Conservation (phyloP, 2,888 invertebrate species). For the Ornithoptera alexandrae region DNA sequence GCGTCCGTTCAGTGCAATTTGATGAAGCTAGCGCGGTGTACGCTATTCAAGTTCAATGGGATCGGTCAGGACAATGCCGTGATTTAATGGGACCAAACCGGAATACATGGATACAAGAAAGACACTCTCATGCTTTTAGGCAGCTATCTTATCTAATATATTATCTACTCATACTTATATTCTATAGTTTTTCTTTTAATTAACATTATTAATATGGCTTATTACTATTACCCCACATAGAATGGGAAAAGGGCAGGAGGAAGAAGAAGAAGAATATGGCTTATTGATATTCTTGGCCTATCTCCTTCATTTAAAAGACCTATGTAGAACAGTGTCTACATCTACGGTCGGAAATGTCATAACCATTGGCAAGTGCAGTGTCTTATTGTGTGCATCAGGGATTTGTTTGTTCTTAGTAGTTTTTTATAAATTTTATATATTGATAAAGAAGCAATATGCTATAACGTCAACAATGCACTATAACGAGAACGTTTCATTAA, state of each 20-base stretch:
- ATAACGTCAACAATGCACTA: conserved; percentile 29
- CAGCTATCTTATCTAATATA: not conserved
- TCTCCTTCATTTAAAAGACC: too few species aligned
- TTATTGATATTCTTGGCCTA: too few species aligned
- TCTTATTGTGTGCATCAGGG: too few species aligned
- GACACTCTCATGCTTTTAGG: conserved; percentile 36
- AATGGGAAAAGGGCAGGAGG: too few species aligned
- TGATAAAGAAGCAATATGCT: not conserved
- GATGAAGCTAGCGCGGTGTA: conserved; percentile 70
- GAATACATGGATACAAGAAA: conserved; percentile 48
- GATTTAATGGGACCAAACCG: conserved; percentile 68
- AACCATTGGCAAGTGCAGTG: too few species aligned
- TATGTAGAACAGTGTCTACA: too few species aligned
- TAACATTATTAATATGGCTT: too few species aligned
- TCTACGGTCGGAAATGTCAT: too few species aligned
- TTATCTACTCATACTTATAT: not conserved
- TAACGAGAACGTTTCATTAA: conserved; percentile 65
- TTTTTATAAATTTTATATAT: not conserved
- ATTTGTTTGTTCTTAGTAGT: too few species aligned
- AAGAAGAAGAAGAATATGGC: too few species aligned
- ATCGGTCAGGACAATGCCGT: conserved; percentile 69
- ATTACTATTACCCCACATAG: too few species aligned
- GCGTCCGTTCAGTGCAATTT: conserved; percentile 76
- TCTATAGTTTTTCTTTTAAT: too few species aligned
- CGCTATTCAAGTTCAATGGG: conserved; percentile 68